Base-by-base conservation (phyloP, 2,888 invertebrate genomes). In the Drosophila flavopinicola region DNA sequence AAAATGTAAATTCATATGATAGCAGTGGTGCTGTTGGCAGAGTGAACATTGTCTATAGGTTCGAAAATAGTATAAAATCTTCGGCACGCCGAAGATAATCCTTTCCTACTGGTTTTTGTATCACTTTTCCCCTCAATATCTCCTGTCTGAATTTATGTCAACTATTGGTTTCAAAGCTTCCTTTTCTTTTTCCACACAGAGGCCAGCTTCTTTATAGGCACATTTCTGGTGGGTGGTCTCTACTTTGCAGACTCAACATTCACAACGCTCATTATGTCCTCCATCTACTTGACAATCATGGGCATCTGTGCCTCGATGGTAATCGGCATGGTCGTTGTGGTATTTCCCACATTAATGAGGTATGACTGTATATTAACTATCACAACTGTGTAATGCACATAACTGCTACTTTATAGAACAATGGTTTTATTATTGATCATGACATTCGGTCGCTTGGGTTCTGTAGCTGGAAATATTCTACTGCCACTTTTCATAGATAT, bases 381-480 rank as follows among this genome's bases (percentile, higher is more conserved):
- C 29, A 11, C 11, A 0, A 20, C 11, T n/a, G 5, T 20, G 17
- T 44, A 30, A 44, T 10, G 17, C n/a, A 17, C 9, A 5, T 20
- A 11, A n/a, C 15, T n/a, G 9, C 3, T 11, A 11, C 24, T 10
- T 38, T 32, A 0, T 88, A 95, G 95, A 88, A 95, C 95, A 3
- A 95, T 95, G 94, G 94, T 95, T 0, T 92, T 95, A 75, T 93
- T 95, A 0, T 90, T 94, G 9, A 93, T 94, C 20, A 93, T 95
- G 92, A 95, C 95, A 93, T 91, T 92, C 35, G 95, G 95, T 0
- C 92, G 95, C 42, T 79, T 93, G 6, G 95, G 95, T n/a, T 94
- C 95, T 10, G 93, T 95, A 32, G 86, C 93, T 3, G 95, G 95
- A 10, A 95, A 95, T 66, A 90, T 95, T 29, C 78, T 94, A 5